Conservation (phyloP, 1,140 invertebrate genomes). For the Rhopalosiphum padi region DNA sequence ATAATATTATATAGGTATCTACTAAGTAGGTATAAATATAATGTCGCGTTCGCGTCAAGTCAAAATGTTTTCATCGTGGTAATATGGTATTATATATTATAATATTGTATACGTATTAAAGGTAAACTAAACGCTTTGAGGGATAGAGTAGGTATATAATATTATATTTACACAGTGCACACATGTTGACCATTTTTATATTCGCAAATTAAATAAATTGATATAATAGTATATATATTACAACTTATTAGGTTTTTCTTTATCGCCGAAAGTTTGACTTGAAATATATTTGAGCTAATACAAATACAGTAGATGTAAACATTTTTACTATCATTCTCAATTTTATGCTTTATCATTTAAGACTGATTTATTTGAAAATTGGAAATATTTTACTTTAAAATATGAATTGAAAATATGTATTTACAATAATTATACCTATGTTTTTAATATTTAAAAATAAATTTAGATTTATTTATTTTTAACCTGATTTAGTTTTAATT, state of each 20-base stretch:
- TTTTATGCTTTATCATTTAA: too few relatives aligned
- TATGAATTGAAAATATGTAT: too few relatives aligned
- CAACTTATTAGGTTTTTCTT: background rate
- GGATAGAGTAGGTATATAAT: background rate
- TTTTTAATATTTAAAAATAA: too few relatives aligned
- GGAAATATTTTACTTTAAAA: too few relatives aligned
- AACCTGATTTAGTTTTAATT: too few relatives aligned
- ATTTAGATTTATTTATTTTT: too few relatives aligned
- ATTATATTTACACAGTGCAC: background rate
- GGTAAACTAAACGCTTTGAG: background rate
- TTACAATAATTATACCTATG: too few relatives aligned
- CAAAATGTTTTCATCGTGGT: slow-evolving; percentile 22
- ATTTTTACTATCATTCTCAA: background rate
- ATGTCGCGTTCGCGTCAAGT: background rate
- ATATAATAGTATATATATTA: background rate
- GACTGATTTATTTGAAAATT: background rate
- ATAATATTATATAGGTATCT: background rate
- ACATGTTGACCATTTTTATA: background rate
- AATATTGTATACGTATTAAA: background rate
- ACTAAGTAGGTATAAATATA: background rate
- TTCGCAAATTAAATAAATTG: background rate
- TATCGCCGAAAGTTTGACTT: background rate
- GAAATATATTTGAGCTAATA: background rate
- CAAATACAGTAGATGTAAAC: background rate
- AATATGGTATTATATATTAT: background rate